A percentile compares a stretch with the other conserved stretches of the same genome.
Evolutionary conservation across 2,113 vertebrate genomes (phyloP).

Genomic region (Sinosuthora webbiana): DNA sequence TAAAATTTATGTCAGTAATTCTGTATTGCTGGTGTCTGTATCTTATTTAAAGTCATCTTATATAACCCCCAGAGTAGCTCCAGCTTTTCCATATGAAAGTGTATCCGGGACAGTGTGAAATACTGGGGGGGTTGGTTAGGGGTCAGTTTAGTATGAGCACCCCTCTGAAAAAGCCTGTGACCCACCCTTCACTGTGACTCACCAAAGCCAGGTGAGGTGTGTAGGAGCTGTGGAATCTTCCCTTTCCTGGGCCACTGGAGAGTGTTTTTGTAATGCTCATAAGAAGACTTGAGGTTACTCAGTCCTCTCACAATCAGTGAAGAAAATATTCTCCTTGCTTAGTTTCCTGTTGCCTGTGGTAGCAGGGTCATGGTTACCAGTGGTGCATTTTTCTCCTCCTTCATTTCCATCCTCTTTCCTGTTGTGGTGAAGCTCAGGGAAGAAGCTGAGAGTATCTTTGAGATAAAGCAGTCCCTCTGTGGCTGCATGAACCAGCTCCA

Average conservation of each 20-base stretch:
- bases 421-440: background rate
- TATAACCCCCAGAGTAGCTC: background rate
- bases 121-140: background rate
- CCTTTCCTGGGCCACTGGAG: background rate
- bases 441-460: background rate
- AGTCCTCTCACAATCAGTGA: background rate
- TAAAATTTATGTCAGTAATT: background rate
- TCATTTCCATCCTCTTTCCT: background rate
- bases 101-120: background rate
- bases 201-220: background rate
- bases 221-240: background rate
- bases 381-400: background rate
- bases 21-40: background rate
- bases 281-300: rapidly evolving
- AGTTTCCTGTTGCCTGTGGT: background rate
- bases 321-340: background rate
- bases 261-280: background rate
- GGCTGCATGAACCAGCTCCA: background rate
- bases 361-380: background rate
- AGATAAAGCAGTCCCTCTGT: background rate
- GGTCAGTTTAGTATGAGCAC: background rate
- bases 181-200: background rate
- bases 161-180: background rate
- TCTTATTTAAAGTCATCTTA: background rate
- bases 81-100: background rate